Percentiles rank a stretch among this genome's conserved stretches.
Evolutionary conservation across 2,888 invertebrate species (phyloP).

Genomic region (Auanema sp.): DNA sequence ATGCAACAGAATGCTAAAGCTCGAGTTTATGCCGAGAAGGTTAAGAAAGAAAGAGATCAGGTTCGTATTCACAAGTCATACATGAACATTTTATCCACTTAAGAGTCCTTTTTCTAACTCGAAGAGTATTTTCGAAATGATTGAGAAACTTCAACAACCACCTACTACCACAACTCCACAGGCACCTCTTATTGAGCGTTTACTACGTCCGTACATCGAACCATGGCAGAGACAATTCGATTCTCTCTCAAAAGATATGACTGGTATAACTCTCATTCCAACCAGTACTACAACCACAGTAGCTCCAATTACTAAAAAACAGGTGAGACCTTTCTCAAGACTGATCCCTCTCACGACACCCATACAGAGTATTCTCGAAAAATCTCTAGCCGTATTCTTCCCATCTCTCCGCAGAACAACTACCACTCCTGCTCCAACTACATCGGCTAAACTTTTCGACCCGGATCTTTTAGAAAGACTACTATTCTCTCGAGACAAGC

Average conservation of each 20-base stretch:
- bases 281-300: constrained; percentile 39
- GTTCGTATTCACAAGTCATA: background rate
- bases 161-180: constrained; percentile 47
- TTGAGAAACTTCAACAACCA: constrained; percentile 35
- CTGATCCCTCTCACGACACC: background rate
- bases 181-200: constrained; percentile 45
- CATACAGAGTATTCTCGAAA: constrained; percentile 32
- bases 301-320: constrained; percentile 36
- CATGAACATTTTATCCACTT: background rate
- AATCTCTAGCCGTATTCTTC: constrained; percentile 39
- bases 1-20: constrained; percentile 46
- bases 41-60: constrained; percentile 26
- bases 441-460: constrained; percentile 36
- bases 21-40: constrained; percentile 37
- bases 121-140: constrained; percentile 40
- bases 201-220: constrained; percentile 50
- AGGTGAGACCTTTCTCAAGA: background rate
- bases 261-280: constrained; percentile 36
- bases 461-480: constrained; percentile 35
- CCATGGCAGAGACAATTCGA: constrained; percentile 48
- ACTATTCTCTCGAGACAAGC: constrained; percentile 26
- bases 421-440: constrained; percentile 22
- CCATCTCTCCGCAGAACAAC: constrained; percentile 35
- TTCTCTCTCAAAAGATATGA: constrained; percentile 38
- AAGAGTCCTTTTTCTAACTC: constrained; percentile 34